A percentile compares a stretch with the other conserved stretches of the same genome.
phyloP scores from a whole-genome alignment of 2,797 vertebrate genomes.

The Sebastes steindachneri region DNA sequence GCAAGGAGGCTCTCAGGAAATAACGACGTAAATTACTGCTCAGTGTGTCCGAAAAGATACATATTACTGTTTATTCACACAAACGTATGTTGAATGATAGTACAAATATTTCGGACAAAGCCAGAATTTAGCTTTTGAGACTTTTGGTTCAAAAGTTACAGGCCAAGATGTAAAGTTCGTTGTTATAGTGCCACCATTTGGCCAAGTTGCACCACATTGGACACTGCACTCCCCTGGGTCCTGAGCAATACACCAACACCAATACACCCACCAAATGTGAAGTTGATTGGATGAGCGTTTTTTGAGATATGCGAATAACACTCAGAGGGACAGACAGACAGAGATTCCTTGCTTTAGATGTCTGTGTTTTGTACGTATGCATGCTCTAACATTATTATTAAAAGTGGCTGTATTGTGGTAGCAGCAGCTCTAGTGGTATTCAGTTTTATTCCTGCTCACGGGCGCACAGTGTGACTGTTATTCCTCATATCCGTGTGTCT shows the following conservation, averaged over 20 bases:
- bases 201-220: no score
- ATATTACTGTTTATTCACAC: neutral
- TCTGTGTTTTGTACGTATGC: neutral
- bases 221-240: no score
- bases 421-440: neutral
- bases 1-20: no score
- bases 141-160: neutral
- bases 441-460: slow-evolving; percentile 29
- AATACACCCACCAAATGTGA: no score
- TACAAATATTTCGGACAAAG: neutral
- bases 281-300: no score
- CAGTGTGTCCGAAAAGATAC: neutral
- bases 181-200: neutral
- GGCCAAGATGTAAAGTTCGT: rapidly evolving
- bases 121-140: neutral
- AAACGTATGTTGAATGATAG: neutral
- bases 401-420: slow-evolving; percentile 9
- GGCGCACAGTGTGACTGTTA: slow-evolving; percentile 20
- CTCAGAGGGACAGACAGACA: no score
- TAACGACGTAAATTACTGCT: neutral
- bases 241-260: no score
- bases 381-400: slow-evolving; percentile 9
- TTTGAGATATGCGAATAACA: no score
- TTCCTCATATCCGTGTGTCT: slow-evolving; percentile 28
- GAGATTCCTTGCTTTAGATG: neutral